phyloP scores from a whole-genome alignment of 1,140 invertebrate genomes.

The Matsumurasca onukii region DNA sequence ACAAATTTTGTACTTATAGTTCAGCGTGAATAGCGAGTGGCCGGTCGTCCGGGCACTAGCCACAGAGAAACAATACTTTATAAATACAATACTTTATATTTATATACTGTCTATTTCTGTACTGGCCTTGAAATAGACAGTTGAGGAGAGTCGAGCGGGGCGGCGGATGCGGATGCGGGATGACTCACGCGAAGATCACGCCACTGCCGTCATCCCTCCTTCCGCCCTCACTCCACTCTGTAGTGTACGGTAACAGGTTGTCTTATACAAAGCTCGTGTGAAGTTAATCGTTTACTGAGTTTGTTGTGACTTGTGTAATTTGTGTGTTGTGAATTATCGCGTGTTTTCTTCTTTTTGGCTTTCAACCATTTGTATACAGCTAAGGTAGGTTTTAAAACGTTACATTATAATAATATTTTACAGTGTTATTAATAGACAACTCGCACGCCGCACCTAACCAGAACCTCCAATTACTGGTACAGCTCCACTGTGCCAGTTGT shows the following conservation, averaged over 20 bases:
- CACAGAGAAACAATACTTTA: no score
- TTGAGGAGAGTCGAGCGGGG: not conserved
- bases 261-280: not conserved
- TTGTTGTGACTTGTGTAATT: not conserved
- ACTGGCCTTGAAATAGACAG: not conserved
- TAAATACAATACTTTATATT: no score
- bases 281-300: not conserved
- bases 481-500: not conserved
- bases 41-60: no score
- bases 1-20: not conserved
- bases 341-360: not conserved
- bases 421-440: not conserved
- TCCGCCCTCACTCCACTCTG: not conserved
- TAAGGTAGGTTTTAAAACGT: not conserved
- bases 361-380: not conserved
- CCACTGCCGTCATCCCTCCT: not conserved
- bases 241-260: not conserved
- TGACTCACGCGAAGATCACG: not conserved
- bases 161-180: not conserved
- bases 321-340: not conserved
- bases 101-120: no score
- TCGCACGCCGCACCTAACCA: not conserved
- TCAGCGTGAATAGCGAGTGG: constrained; percentile 6
- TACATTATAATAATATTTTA: not conserved
- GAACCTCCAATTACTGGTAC: not conserved